These are phyloP conservation scores for Dugesia japonica DNA, from an alignment of 2,888 invertebrate species.

Conservation along the genomic window DNA sequence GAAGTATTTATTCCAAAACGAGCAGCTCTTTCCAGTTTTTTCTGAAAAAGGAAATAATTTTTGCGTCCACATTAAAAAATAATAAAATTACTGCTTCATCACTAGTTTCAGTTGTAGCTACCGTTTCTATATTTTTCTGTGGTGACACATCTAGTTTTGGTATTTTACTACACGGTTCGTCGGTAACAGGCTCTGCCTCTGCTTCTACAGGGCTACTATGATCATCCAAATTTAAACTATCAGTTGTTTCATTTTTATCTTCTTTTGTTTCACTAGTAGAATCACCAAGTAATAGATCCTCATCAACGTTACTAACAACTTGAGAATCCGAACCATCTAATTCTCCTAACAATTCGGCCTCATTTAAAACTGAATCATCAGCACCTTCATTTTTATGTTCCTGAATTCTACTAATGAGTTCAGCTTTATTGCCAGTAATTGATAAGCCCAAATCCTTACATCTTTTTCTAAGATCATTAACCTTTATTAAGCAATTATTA, in stretches of 20 bases:
- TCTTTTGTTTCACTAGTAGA: background rate
- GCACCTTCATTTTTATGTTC: background rate
- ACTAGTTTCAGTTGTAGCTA: background rate
- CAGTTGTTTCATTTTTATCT: background rate
- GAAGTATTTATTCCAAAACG: background rate
- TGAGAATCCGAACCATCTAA: background rate
- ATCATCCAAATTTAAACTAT: background rate
- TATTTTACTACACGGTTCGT: background rate
- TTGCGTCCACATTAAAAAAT: too few relatives aligned
- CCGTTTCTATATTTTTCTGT: background rate
- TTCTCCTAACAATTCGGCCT: conserved; percentile 3
- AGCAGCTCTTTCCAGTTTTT: background rate
- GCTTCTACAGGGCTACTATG: background rate
- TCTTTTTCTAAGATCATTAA: background rate
- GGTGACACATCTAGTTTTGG: background rate
- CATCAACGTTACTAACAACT: background rate
- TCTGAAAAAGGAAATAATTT: too few relatives aligned
- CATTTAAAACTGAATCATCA: background rate
- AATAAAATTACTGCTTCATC: too few relatives aligned
- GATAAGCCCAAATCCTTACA: background rate
- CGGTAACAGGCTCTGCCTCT: too few relatives aligned
- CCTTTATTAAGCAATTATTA: background rate
- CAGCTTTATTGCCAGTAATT: background rate
- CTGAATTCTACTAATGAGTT: background rate
- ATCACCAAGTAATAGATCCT: background rate